phyloP scores from a whole-genome alignment of 2,888 invertebrate genomes.

The Dugesia japonica region DNA sequence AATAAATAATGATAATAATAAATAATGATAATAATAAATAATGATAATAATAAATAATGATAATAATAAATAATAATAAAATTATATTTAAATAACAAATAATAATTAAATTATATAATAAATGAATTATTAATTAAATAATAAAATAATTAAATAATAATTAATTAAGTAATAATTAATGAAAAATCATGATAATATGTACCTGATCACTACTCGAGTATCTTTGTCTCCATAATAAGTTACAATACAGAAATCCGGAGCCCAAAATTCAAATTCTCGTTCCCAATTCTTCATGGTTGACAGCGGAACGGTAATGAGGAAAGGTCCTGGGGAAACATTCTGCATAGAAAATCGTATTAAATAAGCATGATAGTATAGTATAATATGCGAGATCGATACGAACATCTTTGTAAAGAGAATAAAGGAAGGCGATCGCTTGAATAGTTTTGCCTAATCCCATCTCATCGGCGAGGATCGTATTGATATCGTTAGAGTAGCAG shows the following conservation, averaged over 20 bases:
- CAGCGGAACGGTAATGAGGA: conserved; percentile 82
- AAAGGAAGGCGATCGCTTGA: conserved; percentile 92
- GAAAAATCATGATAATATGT: too few species aligned
- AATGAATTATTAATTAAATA: too few species aligned
- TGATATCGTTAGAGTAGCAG: conserved; percentile 84
- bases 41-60: too few species aligned
- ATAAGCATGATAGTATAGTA: too few species aligned
- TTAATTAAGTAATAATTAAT: too few species aligned
- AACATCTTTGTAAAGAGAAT: conserved; percentile 27
- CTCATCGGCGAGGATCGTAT: conserved; percentile 91
- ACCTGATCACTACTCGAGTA: conserved; percentile 63
- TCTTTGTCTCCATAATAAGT: conserved; percentile 68
- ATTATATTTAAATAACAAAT: too few species aligned
- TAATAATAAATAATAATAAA: too few species aligned
- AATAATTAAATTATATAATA: too few species aligned
- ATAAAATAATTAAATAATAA: too few species aligned
- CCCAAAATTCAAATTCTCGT: conserved; percentile 96
- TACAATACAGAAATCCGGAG: conserved; percentile 85
- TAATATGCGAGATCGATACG: conserved; percentile 21
- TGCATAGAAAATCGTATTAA: too few species aligned
- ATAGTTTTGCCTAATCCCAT: conserved; percentile 99
- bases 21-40: too few species aligned
- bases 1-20: conserved; percentile 58
- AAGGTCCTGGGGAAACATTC: conserved; percentile 90
- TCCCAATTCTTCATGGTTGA: conserved; percentile 99